phyloP scores from a whole-genome alignment of 23 tunicate species.

The Diplosoma virens region DNA sequence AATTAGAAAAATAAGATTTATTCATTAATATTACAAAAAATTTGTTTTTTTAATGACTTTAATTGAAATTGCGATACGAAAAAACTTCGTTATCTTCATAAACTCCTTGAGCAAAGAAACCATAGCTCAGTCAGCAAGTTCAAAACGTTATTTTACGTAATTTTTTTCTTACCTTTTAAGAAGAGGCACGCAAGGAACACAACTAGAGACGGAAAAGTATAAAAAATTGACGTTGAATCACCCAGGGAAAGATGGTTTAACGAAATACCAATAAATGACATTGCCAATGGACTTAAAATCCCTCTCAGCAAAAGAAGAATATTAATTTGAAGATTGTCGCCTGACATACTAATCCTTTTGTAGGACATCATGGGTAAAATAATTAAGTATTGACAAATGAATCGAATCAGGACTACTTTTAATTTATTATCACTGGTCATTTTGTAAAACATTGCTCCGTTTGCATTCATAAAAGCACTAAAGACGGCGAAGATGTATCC shows the following conservation, averaged over 20 bases:
- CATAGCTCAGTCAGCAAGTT: too few species aligned
- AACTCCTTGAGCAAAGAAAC: too few species aligned
- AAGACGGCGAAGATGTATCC: neutral
- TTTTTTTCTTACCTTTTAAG: slow-evolving; percentile 35
- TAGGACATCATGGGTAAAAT: neutral
- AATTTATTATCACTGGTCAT: neutral
- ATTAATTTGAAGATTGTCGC: neutral
- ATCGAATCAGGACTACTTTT: neutral
- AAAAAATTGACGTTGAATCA: slow-evolving; percentile 2
- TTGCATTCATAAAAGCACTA: neutral
- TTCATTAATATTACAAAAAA: too few species aligned
- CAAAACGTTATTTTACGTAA: too few species aligned
- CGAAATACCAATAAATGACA: neutral
- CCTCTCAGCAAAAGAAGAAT: neutral
- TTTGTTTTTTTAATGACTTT: too few species aligned
- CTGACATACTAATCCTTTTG: neutral
- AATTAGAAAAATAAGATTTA: too few species aligned
- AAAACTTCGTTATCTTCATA: too few species aligned
- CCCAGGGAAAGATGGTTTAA: slow-evolving; percentile 14
- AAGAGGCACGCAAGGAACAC: slow-evolving; percentile 24
- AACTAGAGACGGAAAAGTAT: neutral
- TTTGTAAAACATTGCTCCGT: neutral
- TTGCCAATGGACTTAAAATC: neutral
- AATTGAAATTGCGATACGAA: too few species aligned
- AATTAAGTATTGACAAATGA: neutral